Conservation (phyloP, 2,888 invertebrate species). For the Mythimna lalbum region DNA sequence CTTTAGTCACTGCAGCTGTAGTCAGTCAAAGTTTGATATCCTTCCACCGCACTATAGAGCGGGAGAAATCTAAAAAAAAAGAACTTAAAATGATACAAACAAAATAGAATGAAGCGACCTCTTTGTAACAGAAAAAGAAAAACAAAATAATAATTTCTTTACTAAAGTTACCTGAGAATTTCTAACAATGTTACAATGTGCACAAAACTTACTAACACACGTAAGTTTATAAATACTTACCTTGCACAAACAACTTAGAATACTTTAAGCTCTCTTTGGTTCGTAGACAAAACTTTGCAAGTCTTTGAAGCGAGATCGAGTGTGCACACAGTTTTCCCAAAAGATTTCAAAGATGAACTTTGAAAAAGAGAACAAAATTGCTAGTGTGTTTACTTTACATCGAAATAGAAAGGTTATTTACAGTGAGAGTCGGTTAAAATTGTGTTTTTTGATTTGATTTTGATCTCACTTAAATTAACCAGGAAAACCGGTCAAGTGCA, state of each 20-base stretch:
- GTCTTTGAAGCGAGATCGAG: conserved; percentile 58
- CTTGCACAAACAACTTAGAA: conserved; percentile 56
- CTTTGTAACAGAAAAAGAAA: neutral
- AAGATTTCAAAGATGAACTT: conserved; percentile 63
- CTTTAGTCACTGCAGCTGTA: no score
- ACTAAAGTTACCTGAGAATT: conserved; percentile 6
- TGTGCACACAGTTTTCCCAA: conserved; percentile 61
- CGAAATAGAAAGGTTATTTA: conserved; percentile 20
- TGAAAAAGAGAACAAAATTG: conserved; percentile 47
- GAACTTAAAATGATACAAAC: no score
- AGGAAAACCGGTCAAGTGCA: no score
- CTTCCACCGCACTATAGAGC: no score
- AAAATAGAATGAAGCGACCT: no score
- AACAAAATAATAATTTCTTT: neutral
- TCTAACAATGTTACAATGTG: conserved; percentile 16
- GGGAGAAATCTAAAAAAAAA: no score
- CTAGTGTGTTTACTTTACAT: conserved; percentile 43
- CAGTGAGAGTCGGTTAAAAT: conserved; percentile 6
- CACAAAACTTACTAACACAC: conserved; percentile 26
- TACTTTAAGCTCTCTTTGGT: conserved; percentile 61
- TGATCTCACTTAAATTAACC: neutral
- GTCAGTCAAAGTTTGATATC: no score
- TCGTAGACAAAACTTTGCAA: conserved; percentile 56
- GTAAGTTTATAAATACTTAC: conserved; percentile 46
- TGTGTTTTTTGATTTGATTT: conserved; percentile 2